Base-by-base conservation (phyloP, 2,113 vertebrate species). In the Pluvialis apricaria region DNA sequence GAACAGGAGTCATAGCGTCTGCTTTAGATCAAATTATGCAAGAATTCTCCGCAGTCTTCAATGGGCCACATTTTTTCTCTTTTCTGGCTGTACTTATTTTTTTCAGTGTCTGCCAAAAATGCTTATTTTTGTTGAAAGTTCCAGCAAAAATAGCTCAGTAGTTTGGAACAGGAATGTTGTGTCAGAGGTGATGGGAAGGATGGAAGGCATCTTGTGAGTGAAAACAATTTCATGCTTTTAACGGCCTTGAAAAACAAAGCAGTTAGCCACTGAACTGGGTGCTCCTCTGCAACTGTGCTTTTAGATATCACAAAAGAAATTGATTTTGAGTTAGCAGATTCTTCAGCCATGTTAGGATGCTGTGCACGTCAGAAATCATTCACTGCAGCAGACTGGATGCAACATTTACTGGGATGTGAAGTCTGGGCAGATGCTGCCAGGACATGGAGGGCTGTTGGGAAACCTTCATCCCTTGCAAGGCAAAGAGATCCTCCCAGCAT, bases 321-420 rank as follows among this genome's bases (percentile, higher is more conserved):
- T 42, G 65, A 65, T 44, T 82, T 36, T n/a, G 55, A 62, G 29
- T 21, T 16, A 73, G 25, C 38, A 79, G 25, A 49, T 54, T 21
- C 31, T 82, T 87, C 57, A 84, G 49, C 49, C 12, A 7, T 51
- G 49, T 51, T 51, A 51, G 49, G 24, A 51, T 22, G 49, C 49
- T 51, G 49, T 24, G 22, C 26, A 20, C 1, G 0, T 73, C 36
- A 75, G 73, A 47, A 82, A 40, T 4, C 0, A 0, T 55, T 68
- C 73, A 47, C 31, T 62, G 34, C 52, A 44, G 15, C 42, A 47
- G 31, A 34, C 61, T n/a, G 21, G 40, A 52, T 21, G 28, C 69
- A 84, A 24, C 26, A 12, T 17, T 29, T 21, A 14, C 1, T 26
- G 49, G 51, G 18, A 42, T 73, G 34, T 47, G 31, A 82, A 47